These are phyloP conservation scores for Drosophila borborema DNA, from an alignment of 2,888 invertebrate species.

Conservation along the genomic window DNA sequence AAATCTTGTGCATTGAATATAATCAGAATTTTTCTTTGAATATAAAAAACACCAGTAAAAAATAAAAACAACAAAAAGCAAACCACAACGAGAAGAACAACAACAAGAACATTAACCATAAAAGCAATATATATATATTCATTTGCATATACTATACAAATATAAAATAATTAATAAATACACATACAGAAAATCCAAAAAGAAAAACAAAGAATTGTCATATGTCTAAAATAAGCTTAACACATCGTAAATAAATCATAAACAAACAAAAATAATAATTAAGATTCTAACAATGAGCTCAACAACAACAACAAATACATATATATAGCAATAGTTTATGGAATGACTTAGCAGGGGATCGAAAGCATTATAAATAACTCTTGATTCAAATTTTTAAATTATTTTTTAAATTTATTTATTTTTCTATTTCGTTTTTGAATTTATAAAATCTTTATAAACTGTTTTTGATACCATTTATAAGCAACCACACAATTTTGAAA, in stretches of 20 bases:
- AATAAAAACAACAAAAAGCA: slow-evolving; percentile 40
- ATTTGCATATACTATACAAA: slow-evolving; percentile 24
- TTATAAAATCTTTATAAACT: slow-evolving; percentile 40
- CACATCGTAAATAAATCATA: slow-evolving; percentile 42
- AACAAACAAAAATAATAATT: slow-evolving; percentile 28
- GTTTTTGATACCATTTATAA: slow-evolving; percentile 58
- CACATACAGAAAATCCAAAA: slow-evolving; percentile 39
- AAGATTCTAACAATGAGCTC: slow-evolving; percentile 57
- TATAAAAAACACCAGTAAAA: slow-evolving; percentile 58
- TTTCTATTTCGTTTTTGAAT: slow-evolving; percentile 19
- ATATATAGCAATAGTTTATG: slow-evolving; percentile 59
- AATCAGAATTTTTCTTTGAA: slow-evolving; percentile 85
- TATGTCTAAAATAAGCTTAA: slow-evolving; percentile 70
- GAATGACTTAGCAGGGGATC: slow-evolving; percentile 36
- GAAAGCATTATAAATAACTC: slow-evolving; percentile 30
- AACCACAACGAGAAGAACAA: slow-evolving; percentile 26
- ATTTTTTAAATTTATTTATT: slow-evolving; percentile 19
- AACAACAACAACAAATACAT: slow-evolving; percentile 31
- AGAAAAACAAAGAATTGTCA: slow-evolving; percentile 43
- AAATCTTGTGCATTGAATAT: slow-evolving; percentile 85
- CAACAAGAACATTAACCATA: slow-evolving; percentile 33
- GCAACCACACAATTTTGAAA: slow-evolving; percentile 52
- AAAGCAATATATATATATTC: slow-evolving; percentile 22
- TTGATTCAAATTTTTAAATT: slow-evolving; percentile 29
- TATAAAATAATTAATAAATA: slow-evolving; percentile 33